These are phyloP conservation scores for Keiferia lycopersicella DNA, from an alignment of 2,888 invertebrate species.

Conservation along the genomic window DNA sequence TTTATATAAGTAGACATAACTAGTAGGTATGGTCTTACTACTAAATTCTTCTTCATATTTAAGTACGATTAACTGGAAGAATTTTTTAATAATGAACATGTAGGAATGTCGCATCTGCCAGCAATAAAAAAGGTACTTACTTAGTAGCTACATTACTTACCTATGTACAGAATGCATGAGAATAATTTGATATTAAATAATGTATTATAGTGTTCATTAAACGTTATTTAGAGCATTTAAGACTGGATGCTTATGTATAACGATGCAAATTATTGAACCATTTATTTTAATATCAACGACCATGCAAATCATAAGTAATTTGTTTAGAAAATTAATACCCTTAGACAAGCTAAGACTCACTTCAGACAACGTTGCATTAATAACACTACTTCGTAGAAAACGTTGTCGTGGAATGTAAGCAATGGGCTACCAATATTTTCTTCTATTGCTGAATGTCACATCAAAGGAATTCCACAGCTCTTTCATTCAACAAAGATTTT, in stretches of 20 bases:
- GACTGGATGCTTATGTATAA: neutral
- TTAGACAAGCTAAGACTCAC: neutral
- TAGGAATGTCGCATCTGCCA: no score
- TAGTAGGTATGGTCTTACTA: no score
- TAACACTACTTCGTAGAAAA: constrained; percentile 4
- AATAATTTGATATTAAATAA: neutral
- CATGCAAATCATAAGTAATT: constrained; percentile 19
- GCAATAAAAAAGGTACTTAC: no score
- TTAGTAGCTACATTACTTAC: no score
- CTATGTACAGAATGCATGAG: no score
- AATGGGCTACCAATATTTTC: constrained; percentile 4
- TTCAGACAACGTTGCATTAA: neutral
- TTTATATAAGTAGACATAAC: no score
- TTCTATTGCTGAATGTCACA: neutral
- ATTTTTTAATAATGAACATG: neutral
- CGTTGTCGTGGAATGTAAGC: neutral
- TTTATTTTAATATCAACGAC: constrained; percentile 44
- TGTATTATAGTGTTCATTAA: neutral
- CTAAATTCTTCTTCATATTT: no score
- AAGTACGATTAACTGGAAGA: no score
- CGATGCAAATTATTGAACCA: constrained; percentile 62
- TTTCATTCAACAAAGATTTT: constrained; percentile 14
- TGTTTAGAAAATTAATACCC: neutral
- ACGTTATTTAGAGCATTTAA: neutral
- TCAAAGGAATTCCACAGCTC: constrained; percentile 5